Evolutionary conservation across 1,140 invertebrate species (phyloP).

Genomic region (Cyclina sinensis): DNA sequence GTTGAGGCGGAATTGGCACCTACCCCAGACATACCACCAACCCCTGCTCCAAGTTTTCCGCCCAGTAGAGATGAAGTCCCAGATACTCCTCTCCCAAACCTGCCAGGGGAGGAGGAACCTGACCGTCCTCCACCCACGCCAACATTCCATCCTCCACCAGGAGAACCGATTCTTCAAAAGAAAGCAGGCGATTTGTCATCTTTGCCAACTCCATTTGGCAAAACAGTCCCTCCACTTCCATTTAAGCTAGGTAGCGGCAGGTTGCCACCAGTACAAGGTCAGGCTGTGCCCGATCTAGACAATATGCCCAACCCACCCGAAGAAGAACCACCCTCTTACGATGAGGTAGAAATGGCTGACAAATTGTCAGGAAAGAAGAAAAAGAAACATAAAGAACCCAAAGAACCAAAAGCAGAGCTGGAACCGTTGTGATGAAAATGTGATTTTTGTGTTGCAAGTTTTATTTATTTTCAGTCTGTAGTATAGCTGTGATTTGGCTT

Average conservation of each 20-base stretch:
- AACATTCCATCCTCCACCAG: constrained; percentile 55
- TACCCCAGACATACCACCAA: constrained; percentile 57
- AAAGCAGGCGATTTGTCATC: constrained; percentile 49
- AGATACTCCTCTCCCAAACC: constrained; percentile 54
- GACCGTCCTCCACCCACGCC: constrained; percentile 42
- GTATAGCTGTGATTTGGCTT: neutral
- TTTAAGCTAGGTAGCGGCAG: constrained; percentile 55
- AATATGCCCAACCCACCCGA: constrained; percentile 69
- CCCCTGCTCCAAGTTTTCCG: constrained; percentile 58
- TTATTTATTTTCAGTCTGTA: neutral
- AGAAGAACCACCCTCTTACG: constrained; percentile 63
- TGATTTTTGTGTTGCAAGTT: neutral
- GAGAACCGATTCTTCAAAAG: constrained; percentile 64
- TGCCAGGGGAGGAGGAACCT: neutral
- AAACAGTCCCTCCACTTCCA: constrained; percentile 64
- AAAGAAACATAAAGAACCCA: constrained; percentile 49
- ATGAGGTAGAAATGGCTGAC: constrained; percentile 64
- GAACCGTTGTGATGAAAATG: constrained; percentile 59
- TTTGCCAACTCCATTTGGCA: constrained; percentile 43
- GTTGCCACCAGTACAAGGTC: constrained; percentile 58
- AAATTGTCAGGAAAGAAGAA: constrained; percentile 66
- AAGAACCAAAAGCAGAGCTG: constrained; percentile 49
- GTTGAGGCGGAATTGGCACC: constrained; percentile 44
- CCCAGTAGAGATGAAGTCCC: constrained; percentile 42
- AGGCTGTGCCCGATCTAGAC: constrained; percentile 40